Conservation (phyloP, 2,888 invertebrate genomes). For the Microplitis manilae region DNA sequence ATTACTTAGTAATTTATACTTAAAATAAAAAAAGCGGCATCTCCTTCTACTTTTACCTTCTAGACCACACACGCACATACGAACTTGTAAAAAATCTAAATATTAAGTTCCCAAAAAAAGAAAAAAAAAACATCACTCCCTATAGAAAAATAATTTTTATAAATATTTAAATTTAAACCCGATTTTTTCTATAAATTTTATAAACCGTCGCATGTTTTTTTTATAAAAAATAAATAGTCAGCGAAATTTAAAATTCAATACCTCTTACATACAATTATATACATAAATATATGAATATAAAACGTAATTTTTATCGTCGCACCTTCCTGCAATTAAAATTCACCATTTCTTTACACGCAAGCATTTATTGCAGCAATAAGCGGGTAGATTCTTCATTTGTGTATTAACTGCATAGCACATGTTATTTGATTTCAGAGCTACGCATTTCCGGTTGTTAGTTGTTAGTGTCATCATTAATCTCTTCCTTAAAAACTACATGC, state of each 20-base stretch:
- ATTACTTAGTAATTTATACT: too few relatives aligned
- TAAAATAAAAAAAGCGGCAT: background rate
- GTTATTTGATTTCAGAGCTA: background rate
- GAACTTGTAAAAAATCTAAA: background rate
- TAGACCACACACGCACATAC: background rate
- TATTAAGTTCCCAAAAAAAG: background rate
- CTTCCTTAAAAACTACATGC: background rate
- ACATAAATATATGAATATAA: background rate
- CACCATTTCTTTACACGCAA: background rate
- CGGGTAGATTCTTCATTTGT: background rate
- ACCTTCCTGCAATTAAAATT: background rate
- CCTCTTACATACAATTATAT: background rate
- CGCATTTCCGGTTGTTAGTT: slow-evolving; percentile 1
- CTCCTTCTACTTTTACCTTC: background rate
- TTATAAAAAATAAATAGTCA: too few relatives aligned
- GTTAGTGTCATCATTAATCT: slow-evolving; percentile 1
- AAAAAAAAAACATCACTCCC: background rate
- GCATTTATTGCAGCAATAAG: background rate
- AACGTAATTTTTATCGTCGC: background rate
- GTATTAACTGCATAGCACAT: background rate
- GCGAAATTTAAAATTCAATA: too few relatives aligned
- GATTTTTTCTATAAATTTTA: too few relatives aligned
- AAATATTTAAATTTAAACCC: too few relatives aligned
- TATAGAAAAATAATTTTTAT: too few relatives aligned
- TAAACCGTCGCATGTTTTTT: too few relatives aligned